Conservation (phyloP, 2,888 invertebrate genomes). For the Nomada fucata region DNA sequence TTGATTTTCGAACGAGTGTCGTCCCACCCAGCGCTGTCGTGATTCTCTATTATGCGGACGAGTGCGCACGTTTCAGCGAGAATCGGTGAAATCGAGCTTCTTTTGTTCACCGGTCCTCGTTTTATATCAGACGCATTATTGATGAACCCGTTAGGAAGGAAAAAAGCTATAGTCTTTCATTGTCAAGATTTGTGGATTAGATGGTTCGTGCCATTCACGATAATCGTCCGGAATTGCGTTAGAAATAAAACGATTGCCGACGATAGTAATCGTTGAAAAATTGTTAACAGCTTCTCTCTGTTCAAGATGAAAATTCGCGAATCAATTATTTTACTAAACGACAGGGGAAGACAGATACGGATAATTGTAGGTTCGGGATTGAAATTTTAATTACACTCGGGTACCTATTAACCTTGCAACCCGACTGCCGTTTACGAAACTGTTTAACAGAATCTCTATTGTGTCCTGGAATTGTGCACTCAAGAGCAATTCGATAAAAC, state of each 20-base stretch:
- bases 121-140: constrained; percentile 42
- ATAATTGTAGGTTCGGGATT: neutral
- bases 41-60: constrained; percentile 27
- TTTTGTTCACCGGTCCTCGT: neutral
- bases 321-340: too few relatives aligned
- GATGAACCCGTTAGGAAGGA: constrained; percentile 22
- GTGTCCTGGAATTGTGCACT: neutral
- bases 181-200: too few relatives aligned
- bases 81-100: neutral
- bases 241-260: too few relatives aligned
- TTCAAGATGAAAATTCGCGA: too few relatives aligned
- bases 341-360: too few relatives aligned
- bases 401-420: neutral
- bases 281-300: too few relatives aligned
- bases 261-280: too few relatives aligned
- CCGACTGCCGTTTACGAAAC: neutral
- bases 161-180: neutral
- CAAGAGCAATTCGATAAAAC: neutral
- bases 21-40: constrained; percentile 8
- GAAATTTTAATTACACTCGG: neutral
- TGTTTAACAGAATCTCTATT: neutral
- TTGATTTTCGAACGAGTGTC: constrained; percentile 33
- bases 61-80: neutral
- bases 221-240: too few relatives aligned
- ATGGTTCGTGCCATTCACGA: too few relatives aligned